Evolutionary conservation across 2,797 vertebrate genomes (phyloP), one percentile per base, ranked within the genome.

Genomic region (Chanos chanos): DNA sequence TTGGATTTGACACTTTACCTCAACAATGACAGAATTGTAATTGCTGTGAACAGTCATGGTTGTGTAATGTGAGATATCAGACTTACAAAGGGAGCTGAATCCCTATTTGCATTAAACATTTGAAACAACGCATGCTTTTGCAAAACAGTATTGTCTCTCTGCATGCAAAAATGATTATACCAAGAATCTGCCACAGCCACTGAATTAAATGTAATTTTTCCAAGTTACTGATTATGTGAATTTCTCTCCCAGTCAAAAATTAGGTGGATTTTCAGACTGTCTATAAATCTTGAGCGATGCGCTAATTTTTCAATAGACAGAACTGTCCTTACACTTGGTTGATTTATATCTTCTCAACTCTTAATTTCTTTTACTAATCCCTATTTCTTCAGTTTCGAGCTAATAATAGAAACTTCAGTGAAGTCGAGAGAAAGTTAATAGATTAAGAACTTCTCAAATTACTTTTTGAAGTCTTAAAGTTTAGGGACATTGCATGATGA

Each of bases 1-100:
- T 74, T 72, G 76, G 75, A 79, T 80, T 81, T 81, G 80, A 86
- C 84, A 83, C 76, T 75, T 68, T 61, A 80, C 85, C 86, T 78
- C 74, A 81, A 81, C 80, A 81, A 76, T 81, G 78, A 82, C 78
- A 83, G 72, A 68, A 74, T 65, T 81, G 75, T 84, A 84, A 88
- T 87, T 86, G 81, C 75, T 80, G 78, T 68, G 78, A 84, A 78
- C 76, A 77, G 77, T 80, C 77, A 68, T 72, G 72, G 74, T 68
- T 77, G 77, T 78, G 51, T 39, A 7, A 39, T 37, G 41, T 25
- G 52, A 27, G 19, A 43, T 47, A 44, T 52, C 16, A 12, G 22
- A 48, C 31, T 10, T 24, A 43, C n/a, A 37, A 12, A 51, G 25
- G 24, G 22, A 40, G 24, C 24, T 31, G 53, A 62, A 75, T 76